Evolutionary conservation across 2,888 invertebrate species (phyloP).

Genomic region (Andricus quercusramuli): DNA sequence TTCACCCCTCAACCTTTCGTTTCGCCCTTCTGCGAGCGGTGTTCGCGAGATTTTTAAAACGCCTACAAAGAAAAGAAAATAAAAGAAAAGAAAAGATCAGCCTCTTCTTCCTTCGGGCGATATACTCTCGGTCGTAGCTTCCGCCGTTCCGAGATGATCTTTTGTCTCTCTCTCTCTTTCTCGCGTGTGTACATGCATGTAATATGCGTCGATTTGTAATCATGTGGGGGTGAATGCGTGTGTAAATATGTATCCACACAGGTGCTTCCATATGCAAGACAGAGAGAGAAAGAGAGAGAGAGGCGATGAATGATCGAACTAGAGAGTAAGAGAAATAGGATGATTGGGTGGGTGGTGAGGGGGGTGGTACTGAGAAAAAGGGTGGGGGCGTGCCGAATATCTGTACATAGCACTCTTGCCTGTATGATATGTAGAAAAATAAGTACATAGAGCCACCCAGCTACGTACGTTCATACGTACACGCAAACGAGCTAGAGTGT

Average conservation of each 20-base stretch:
- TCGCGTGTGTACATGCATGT: background rate
- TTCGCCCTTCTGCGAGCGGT: background rate
- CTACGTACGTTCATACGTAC: slow-evolving; percentile 47
- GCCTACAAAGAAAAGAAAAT: slow-evolving; percentile 20
- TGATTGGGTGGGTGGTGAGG: background rate
- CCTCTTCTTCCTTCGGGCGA: slow-evolving; percentile 46
- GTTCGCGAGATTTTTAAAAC: background rate
- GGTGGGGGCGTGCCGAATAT: slow-evolving; percentile 35
- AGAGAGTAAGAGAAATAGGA: slow-evolving; percentile 36
- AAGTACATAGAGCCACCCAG: slow-evolving; percentile 63
- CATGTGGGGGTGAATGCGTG: background rate
- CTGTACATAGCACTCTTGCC: slow-evolving; percentile 51
- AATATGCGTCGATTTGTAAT: background rate
- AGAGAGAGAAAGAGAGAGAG: background rate
- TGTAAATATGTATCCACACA: background rate
- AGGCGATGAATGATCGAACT: slow-evolving; percentile 28
- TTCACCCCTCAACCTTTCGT: slow-evolving; percentile 20
- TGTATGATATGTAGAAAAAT: slow-evolving; percentile 64
- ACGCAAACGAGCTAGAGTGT: slow-evolving; percentile 30
- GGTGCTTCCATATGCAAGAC: slow-evolving; percentile 2
- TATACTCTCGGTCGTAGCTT: slow-evolving; percentile 46
- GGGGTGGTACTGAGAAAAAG: slow-evolving; percentile 31
- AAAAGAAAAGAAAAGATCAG: slow-evolving; percentile 24
- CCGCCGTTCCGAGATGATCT: slow-evolving; percentile 42
- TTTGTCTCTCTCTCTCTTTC: slow-evolving; percentile 2